These are phyloP conservation scores for Phrixothrix hirtus DNA, from an alignment of 2,888 invertebrate species.

Conservation along the genomic window DNA sequence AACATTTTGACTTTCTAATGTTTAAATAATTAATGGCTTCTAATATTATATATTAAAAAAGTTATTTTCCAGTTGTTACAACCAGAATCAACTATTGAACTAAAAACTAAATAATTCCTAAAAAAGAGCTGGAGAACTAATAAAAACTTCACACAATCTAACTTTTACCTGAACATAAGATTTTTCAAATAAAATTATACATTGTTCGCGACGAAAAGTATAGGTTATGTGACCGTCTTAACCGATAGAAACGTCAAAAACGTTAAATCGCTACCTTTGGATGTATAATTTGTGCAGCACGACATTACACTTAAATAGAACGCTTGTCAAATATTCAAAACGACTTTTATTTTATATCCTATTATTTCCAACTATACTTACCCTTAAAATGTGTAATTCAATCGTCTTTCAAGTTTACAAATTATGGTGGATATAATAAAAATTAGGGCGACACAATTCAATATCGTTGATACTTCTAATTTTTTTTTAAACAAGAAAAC, in stretches of 20 bases:
- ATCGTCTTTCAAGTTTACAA: conserved; percentile 20
- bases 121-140: conserved; percentile 3
- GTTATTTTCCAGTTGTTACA: too few species aligned
- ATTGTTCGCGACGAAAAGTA: conserved; percentile 37
- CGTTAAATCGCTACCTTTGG: conserved; percentile 22
- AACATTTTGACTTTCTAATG: too few species aligned
- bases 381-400: conserved; percentile 25
- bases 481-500: too few species aligned
- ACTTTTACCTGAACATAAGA: conserved; percentile 11
- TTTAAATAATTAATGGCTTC: too few species aligned
- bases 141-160: conserved; percentile 20
- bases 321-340: conserved; percentile 31
- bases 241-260: conserved; percentile 42
- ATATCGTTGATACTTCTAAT: background rate
- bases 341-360: conserved; percentile 27
- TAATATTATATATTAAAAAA: too few species aligned
- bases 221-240: conserved; percentile 36
- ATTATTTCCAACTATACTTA: conserved; percentile 24
- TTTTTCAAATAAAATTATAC: conserved; percentile 16
- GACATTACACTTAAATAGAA: conserved; percentile 22
- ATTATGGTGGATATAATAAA: conserved; percentile 12
- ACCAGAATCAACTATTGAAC: too few species aligned
- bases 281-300: conserved; percentile 21
- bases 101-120: too few species aligned
- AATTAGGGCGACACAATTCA: conserved; percentile 10